These are phyloP conservation scores for Iguana delicatissima DNA, from an alignment of 2,797 vertebrate genomes.

Conservation along the genomic window DNA sequence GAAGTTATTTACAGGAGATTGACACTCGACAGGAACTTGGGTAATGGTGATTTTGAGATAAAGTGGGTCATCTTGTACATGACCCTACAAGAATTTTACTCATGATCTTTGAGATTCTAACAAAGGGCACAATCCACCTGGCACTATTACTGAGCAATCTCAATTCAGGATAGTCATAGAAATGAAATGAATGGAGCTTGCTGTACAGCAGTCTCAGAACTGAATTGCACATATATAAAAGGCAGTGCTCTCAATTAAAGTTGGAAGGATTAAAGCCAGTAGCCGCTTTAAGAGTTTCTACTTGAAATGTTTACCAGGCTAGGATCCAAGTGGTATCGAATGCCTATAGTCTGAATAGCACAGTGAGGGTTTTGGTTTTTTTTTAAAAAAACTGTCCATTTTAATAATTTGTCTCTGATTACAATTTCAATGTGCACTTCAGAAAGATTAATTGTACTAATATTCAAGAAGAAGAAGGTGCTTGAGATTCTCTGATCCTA, in stretches of 20 bases:
- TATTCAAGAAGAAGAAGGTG: slow-evolving; percentile 24
- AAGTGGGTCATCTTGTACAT: neutral
- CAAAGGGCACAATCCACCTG: neutral
- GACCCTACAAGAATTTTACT: neutral
- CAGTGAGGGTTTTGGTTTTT: neutral
- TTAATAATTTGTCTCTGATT: slow-evolving; percentile 33
- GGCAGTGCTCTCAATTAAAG: slow-evolving; percentile 15
- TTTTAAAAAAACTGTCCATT: neutral
- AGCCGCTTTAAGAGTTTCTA: slow-evolving; percentile 11
- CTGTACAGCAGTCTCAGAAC: neutral
- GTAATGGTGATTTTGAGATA: neutral
- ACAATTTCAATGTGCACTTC: slow-evolving; percentile 20
- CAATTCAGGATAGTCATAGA: slow-evolving; percentile 2
- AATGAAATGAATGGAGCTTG: slow-evolving; percentile 1
- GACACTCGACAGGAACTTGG: neutral
- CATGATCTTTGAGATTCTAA: neutral
- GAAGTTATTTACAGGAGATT: neutral
- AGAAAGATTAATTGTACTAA: slow-evolving; percentile 24
- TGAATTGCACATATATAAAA: slow-evolving; percentile 12
- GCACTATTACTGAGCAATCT: slow-evolving; percentile 6
- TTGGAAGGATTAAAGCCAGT: neutral
- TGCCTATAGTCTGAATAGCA: neutral
- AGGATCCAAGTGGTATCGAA: neutral
- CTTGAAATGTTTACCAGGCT: neutral
- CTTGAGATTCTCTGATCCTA: slow-evolving; percentile 27